phyloP scores from a whole-genome alignment of 2,888 invertebrate species.

The Thera britannica region DNA sequence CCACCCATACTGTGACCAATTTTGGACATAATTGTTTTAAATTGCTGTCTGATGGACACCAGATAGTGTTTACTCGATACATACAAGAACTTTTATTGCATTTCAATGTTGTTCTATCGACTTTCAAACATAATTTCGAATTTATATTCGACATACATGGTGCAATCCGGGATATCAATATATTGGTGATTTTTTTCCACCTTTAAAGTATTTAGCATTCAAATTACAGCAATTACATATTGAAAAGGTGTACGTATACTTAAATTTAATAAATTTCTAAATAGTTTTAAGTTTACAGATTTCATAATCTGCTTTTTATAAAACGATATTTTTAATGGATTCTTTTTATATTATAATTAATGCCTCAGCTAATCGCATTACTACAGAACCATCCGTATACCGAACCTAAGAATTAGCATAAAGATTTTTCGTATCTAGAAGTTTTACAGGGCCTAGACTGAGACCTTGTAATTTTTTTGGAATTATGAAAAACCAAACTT shows the following conservation, averaged over 20 bases:
- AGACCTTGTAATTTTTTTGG: no score
- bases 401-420: no score
- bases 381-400: no score
- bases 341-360: no score
- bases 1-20: slow-evolving; percentile 47
- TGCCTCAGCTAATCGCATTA: no score
- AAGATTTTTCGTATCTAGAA: no score
- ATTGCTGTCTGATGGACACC: slow-evolving; percentile 41
- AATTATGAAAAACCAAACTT: no score
- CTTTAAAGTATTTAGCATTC: slow-evolving; percentile 31
- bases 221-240: slow-evolving; percentile 18
- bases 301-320: no score
- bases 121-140: slow-evolving; percentile 36
- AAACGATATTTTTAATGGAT: no score
- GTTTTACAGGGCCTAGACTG: no score
- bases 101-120: slow-evolving; percentile 37
- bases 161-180: slow-evolving; percentile 18
- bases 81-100: slow-evolving; percentile 37
- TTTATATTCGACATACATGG: slow-evolving; percentile 29
- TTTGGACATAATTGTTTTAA: slow-evolving; percentile 43
- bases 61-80: slow-evolving; percentile 31
- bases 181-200: slow-evolving; percentile 13
- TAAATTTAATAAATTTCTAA: background rate
- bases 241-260: background rate
- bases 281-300: background rate